Evolutionary conservation across 2,113 vertebrate species (phyloP), one percentile per base, ranked within the genome.

Genomic region (Megaleporinus macrocephalus): DNA sequence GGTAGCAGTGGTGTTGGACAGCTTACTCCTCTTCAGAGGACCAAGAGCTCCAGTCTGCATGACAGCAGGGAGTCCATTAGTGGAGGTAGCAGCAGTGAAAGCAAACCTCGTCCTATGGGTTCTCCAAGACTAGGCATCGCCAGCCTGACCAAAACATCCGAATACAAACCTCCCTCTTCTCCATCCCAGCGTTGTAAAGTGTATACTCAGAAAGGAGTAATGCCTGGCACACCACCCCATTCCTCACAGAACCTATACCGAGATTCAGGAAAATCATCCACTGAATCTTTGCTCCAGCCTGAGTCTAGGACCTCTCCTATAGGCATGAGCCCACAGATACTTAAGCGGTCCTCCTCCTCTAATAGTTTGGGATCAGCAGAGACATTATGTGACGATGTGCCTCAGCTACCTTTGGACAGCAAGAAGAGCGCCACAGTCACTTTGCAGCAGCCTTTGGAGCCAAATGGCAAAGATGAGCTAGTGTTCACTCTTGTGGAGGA

Each of bases 151-250:
- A 99, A 97, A 93, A 97, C 97, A 3, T 94, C 97, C 0, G 98
- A 99, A 44, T 99, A 98, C 86, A 98, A 96, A 81, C 96, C 96
- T 74, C 83, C 95, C 53, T 91, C 92, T 74, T 99, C 97, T 44
- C 97, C 97, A 5, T 98, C 97, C 12, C 97, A 99, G 90, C 94
- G 98, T 14, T 98, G 97, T 91, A 99, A 99, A 86, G 97, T 99
- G 20, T 98, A 97, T 80, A 99, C 98, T 7, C 97, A 99, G 91
- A 99, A 99, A 89, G 95, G 97, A 4, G 95, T 99, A 27, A 86
- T 97, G 88, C 98, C 97, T 1, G 91, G 93, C 57, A 93, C 95
- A 0, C 92, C 94, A 1, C 94, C 96, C 0, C 86, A 90, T 22
- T 93, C 95, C 68, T 93, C 92, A 63, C 92, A 95, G 44, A 85